These are phyloP conservation scores for Agrochola lota DNA, from an alignment of 2,888 invertebrate species.

Conservation along the genomic window DNA sequence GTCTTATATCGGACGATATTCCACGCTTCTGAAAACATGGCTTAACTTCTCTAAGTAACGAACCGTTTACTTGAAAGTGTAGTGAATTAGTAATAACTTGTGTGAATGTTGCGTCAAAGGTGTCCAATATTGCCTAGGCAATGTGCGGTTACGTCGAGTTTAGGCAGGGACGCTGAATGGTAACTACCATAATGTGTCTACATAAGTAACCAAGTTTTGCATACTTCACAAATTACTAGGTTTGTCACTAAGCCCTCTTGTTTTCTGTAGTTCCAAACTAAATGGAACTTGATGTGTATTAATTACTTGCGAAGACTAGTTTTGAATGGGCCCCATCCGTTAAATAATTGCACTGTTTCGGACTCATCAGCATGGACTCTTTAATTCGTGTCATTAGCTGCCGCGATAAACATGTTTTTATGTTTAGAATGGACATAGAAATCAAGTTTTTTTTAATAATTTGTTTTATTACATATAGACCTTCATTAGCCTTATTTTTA, in stretches of 20 bases:
- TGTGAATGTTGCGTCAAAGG: constrained; percentile 58
- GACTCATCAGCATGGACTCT: constrained; percentile 39
- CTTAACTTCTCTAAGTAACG: constrained; percentile 46
- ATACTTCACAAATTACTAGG: constrained; percentile 53
- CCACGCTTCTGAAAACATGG: constrained; percentile 48
- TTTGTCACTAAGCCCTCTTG: constrained; percentile 47
- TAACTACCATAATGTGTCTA: constrained; percentile 40
- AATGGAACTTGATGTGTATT: constrained; percentile 52
- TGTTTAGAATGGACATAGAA: constrained; percentile 9
- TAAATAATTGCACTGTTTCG: constrained; percentile 46
- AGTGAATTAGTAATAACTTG: constrained; percentile 65
- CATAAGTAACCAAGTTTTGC: constrained; percentile 44
- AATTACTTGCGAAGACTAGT: constrained; percentile 52
- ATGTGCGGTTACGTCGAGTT: constrained; percentile 54
- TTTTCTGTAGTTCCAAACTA: constrained; percentile 54
- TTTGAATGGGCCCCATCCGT: constrained; percentile 40
- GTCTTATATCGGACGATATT: constrained; percentile 41
- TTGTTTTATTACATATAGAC: constrained; percentile 35
- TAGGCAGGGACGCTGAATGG: constrained; percentile 32
- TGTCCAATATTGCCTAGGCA: constrained; percentile 58
- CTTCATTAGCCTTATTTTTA: constrained; percentile 56
- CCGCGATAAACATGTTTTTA: constrained; percentile 37
- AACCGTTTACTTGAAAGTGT: constrained; percentile 53
- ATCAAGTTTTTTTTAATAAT: constrained; percentile 31
- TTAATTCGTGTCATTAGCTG: constrained; percentile 52